Percentiles rank a stretch among this genome's conserved stretches.
phyloP scores from a whole-genome alignment of 2,888 invertebrate genomes.

The Tanytarsus gracilentus region DNA sequence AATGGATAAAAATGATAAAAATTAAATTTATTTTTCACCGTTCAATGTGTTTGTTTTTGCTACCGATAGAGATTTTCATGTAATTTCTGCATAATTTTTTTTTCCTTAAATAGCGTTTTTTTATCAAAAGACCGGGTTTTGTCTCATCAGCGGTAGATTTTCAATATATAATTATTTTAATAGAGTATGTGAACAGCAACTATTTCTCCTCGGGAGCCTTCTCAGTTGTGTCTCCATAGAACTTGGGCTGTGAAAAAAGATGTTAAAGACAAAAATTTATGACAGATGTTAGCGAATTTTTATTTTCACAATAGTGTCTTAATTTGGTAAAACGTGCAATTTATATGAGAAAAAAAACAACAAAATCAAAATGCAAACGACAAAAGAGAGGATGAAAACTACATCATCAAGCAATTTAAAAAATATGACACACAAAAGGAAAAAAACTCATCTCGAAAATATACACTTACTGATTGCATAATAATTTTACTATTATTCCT shows the following conservation, averaged over 20 bases:
- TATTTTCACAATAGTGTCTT: neutral
- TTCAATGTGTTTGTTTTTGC: too few species aligned
- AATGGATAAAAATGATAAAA: too few species aligned
- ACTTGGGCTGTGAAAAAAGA: conserved; percentile 37
- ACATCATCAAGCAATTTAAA: neutral
- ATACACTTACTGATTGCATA: conserved; percentile 2
- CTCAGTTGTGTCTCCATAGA: conserved; percentile 39
- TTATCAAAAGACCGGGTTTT: too few species aligned
- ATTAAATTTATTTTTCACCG: too few species aligned
- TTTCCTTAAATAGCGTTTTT: too few species aligned
- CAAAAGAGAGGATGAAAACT: neutral
- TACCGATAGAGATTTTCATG: too few species aligned
- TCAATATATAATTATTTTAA: too few species aligned
- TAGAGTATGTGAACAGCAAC: too few species aligned
- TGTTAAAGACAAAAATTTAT: neutral
- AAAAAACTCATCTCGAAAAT: neutral
- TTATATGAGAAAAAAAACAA: neutral
- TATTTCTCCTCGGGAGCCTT: conserved; percentile 18
- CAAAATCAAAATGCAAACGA: neutral
- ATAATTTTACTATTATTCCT: neutral
- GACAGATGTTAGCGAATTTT: neutral
- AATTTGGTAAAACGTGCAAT: neutral
- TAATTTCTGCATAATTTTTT: too few species aligned
- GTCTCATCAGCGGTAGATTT: too few species aligned
- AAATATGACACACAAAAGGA: too few species aligned